phyloP scores from a whole-genome alignment of 2,797 vertebrate species.

The Bovichtus diacanthus region DNA sequence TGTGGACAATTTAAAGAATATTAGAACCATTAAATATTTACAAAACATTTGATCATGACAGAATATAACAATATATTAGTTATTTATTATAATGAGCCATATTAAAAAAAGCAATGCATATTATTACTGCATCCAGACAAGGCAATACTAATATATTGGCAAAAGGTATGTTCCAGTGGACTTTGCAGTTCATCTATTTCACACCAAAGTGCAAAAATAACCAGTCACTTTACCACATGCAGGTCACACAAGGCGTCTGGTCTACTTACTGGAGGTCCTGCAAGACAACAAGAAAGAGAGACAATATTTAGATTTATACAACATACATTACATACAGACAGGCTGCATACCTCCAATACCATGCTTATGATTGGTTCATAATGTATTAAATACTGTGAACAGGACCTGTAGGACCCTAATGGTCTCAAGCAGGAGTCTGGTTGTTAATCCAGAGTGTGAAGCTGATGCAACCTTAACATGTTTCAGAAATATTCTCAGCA shows the following conservation, averaged over 20 bases:
- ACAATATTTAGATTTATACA: slow-evolving; percentile 35
- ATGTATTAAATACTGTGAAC: not conserved
- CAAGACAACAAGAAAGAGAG: slow-evolving; percentile 66
- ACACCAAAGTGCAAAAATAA: slow-evolving; percentile 53
- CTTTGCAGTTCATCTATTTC: not conserved
- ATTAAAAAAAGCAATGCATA: not conserved
- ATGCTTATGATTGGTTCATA: not conserved
- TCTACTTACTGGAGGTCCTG: slow-evolving; percentile 90
- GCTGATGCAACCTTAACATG: not conserved
- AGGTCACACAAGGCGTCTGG: slow-evolving; percentile 65
- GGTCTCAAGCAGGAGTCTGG: not conserved
- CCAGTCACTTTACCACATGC: slow-evolving; percentile 82
- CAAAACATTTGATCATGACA: not conserved
- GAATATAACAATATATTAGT: not conserved
- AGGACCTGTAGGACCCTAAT: not conserved
- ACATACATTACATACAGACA: slow-evolving; percentile 8
- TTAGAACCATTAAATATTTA: not conserved
- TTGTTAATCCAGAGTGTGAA: not conserved
- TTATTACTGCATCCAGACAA: slow-evolving; percentile 27
- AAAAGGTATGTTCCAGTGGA: not conserved
- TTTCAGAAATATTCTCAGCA: not conserved
- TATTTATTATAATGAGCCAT: not conserved
- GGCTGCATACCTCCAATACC: not conserved
- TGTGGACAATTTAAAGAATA: not conserved
- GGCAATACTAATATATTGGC: not conserved